Evolutionary conservation across 2,797 vertebrate species (phyloP).

Genomic region (Muraenolepis orangiensis): DNA sequence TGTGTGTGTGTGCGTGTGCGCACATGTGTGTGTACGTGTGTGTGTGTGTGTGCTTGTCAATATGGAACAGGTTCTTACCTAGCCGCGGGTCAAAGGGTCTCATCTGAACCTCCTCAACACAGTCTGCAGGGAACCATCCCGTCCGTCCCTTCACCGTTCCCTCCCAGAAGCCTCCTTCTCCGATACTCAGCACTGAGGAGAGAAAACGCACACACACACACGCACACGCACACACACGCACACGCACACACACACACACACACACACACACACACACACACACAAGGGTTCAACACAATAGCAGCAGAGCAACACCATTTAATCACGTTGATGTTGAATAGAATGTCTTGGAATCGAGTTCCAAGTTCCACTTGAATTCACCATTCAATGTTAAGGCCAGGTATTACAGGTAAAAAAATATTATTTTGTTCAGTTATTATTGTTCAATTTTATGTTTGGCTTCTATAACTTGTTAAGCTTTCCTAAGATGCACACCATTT

Average conservation of each 20-base stretch:
- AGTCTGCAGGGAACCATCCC: slow-evolving; percentile 96
- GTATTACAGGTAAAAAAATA: no score
- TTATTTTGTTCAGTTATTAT: no score
- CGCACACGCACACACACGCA: not conserved
- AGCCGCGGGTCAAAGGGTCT: slow-evolving; percentile 89
- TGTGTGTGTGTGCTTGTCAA: not conserved
- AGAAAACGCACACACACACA: slow-evolving; percentile 18
- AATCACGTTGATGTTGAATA: not conserved
- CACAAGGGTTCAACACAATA: not conserved
- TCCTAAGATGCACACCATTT: no score
- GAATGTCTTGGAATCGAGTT: not conserved
- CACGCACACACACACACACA: not conserved
- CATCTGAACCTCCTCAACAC: slow-evolving; percentile 97
- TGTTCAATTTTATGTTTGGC: no score
- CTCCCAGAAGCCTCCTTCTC: slow-evolving; percentile 97
- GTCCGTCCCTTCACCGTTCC: slow-evolving; percentile 90
- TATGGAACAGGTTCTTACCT: slow-evolving; percentile 77
- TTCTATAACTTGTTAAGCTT: no score
- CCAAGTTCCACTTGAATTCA: not conserved
- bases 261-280: no score
- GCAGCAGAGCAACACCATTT: not conserved
- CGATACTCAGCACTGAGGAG: slow-evolving; percentile 87
- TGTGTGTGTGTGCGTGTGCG: not conserved
- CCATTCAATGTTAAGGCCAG: no score
- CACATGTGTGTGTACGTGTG: not conserved